phyloP scores from a whole-genome alignment of 2,888 invertebrate species.

The Achlya flavicornis region DNA sequence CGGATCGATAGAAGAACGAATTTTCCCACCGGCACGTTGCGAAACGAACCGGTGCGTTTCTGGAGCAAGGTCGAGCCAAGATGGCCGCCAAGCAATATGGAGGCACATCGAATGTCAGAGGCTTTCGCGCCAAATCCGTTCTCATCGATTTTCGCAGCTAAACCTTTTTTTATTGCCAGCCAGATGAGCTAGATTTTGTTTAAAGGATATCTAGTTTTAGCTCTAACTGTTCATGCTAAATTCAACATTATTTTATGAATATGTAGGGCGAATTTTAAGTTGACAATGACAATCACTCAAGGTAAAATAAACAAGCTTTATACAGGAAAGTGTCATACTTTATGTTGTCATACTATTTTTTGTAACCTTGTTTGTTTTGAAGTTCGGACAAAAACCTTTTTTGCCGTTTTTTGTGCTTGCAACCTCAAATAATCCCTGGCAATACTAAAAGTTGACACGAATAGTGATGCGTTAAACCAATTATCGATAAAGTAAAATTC shows the following conservation, averaged over 20 bases:
- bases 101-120: conserved; percentile 67
- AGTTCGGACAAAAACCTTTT: too few relatives aligned
- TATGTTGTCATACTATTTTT: too few relatives aligned
- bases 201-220: too few relatives aligned
- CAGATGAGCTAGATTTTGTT: neutral
- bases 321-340: too few relatives aligned
- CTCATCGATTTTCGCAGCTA: conserved; percentile 47
- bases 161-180: conserved; percentile 19
- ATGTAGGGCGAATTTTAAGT: neutral
- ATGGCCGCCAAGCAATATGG: conserved; percentile 71
- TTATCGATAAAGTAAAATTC: neutral
- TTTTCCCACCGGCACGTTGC: conserved; percentile 73
- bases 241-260: neutral
- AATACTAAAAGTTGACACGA: neutral
- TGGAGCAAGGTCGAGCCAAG: conserved; percentile 77
- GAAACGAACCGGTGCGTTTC: conserved; percentile 69
- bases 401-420: too few relatives aligned
- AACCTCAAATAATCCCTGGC: neutral
- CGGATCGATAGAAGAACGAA: conserved; percentile 62
- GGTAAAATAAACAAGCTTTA: too few relatives aligned
- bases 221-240: neutral
- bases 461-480: neutral
- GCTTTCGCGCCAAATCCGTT: conserved; percentile 68
- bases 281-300: too few relatives aligned
- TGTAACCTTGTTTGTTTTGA: neutral